Percentiles rank a stretch among this genome's conserved stretches.
phyloP scores from a whole-genome alignment of 2,113 vertebrate genomes.

The Regulus satrapa region DNA sequence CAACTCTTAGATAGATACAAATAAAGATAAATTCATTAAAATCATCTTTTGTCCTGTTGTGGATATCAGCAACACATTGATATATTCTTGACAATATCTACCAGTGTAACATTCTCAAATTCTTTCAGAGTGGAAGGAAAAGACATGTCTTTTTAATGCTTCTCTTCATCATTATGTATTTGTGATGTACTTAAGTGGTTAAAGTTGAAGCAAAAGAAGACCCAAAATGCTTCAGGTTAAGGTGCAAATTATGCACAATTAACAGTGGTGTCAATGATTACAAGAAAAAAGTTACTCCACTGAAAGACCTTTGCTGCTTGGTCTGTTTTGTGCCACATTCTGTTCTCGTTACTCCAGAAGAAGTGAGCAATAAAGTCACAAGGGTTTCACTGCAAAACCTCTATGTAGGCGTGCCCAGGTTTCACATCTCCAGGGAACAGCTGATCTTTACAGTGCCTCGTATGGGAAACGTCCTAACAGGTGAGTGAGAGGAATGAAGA shows the following conservation, averaged over 20 bases:
- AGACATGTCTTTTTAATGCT: background rate
- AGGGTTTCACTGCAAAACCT: background rate
- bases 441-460: background rate
- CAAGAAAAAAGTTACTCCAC: background rate
- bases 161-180: background rate
- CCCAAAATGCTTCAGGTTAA: background rate
- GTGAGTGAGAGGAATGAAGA: background rate
- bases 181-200: background rate
- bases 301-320: background rate
- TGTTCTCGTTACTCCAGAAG: background rate
- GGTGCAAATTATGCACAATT: background rate
- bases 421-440: background rate
- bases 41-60: background rate
- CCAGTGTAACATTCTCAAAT: background rate
- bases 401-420: background rate
- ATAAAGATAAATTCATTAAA: background rate
- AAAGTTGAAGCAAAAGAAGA: background rate
- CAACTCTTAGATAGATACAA: background rate
- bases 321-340: background rate
- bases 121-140: background rate
- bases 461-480: background rate
- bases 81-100: background rate
- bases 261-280: conserved; percentile 37
- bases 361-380: background rate
- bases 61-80: background rate